A percentile compares a stretch with the other conserved stretches of the same genome.
phyloP scores from a whole-genome alignment of 2,797 vertebrate genomes.

The Rallus crepitans region DNA sequence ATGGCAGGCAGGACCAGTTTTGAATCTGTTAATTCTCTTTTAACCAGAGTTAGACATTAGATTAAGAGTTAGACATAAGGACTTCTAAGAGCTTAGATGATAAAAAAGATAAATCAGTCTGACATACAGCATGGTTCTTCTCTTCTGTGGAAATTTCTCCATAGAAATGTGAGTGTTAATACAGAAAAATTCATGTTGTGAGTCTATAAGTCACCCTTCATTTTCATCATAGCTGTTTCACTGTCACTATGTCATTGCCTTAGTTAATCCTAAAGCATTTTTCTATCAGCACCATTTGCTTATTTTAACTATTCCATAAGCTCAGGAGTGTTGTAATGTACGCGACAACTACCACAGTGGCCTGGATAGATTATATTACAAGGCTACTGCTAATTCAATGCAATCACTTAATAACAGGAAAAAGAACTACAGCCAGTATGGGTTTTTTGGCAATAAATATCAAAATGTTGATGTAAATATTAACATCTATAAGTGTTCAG shows the following conservation, averaged over 20 bases:
- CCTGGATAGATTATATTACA: not conserved
- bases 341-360: not conserved
- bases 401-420: not conserved
- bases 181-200: not conserved
- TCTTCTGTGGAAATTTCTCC: not conserved
- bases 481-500: not conserved
- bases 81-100: not conserved
- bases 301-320: not conserved
- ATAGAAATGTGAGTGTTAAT: not conserved
- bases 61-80: not conserved
- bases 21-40: not conserved
- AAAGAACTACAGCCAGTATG: not conserved
- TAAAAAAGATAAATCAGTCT: not conserved
- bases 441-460: not conserved
- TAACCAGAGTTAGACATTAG: not conserved
- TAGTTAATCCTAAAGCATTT: not conserved
- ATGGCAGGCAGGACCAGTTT: not conserved
- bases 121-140: not conserved
- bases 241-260: not conserved
- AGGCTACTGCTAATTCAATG: not conserved
- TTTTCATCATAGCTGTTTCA: not conserved
- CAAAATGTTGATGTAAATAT: not conserved
- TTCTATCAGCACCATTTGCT: not conserved
- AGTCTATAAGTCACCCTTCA: not conserved
- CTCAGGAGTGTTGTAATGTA: not conserved